Evolutionary conservation across 2,888 invertebrate species (phyloP), one percentile per base, ranked within the genome.

Genomic region (Lycocerus yunnanus): DNA sequence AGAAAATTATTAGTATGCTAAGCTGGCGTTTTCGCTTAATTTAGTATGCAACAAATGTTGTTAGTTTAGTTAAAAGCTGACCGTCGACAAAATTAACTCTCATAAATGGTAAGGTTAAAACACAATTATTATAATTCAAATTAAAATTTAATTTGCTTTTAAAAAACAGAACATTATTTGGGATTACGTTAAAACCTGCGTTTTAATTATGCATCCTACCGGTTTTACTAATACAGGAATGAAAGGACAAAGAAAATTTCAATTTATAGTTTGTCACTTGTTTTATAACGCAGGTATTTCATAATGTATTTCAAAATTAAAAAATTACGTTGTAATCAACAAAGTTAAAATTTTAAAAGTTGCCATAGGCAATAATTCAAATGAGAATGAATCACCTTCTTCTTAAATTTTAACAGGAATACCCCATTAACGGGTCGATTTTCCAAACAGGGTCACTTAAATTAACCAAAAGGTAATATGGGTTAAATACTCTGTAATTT

Each of bases 11-110:
- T 70, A 21, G 63, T 58, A 43, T 61, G 61, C 69, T 63, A 65
- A 61, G 63, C 27, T 63, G 58, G 58, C 20, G 63, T 70, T 63
- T 67, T 21, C 67, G 27, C 59, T 65, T 78, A 79, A 80, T 82
- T 82, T 81, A 79, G 81, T 80, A 82, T 82, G 81, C 82, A 79
- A 73, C 77, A 76, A 79, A 72, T 76, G 78, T 78, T 63, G 74
- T 78, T 73, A 78, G 79, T 79, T 79, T 81, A 81, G 80, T 80
- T 81, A 80, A 75, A 82, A 79, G 81, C 81, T 82, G 82, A 81
- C 81, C 81, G 80, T 79, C 80, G 81, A 81, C 80, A 80, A 78
- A 82, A 82, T 81, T 82, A 81, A 80, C 79, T 63, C 21, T 58
- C 65, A 58, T 63, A 21, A 24, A 65, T 70, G 63, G 43, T 15